phyloP scores from a whole-genome alignment of 2,113 vertebrate genomes.

The Setophaga kirtlandii region DNA sequence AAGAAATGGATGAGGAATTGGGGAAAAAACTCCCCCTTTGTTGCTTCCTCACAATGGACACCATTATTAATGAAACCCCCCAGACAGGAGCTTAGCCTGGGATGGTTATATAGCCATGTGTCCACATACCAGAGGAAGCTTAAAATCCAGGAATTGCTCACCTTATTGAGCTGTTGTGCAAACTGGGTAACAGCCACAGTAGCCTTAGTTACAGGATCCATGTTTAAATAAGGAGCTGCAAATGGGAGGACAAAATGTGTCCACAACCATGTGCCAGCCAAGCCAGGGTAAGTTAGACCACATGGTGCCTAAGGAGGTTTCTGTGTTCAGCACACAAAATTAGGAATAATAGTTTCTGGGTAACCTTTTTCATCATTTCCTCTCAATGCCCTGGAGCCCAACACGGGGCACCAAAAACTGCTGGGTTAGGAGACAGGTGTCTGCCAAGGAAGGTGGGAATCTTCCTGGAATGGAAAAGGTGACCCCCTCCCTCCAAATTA shows the following conservation, averaged over 20 bases:
- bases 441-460: background rate
- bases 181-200: background rate
- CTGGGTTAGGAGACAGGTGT: background rate
- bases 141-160: background rate
- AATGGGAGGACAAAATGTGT: background rate
- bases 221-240: background rate
- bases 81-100: background rate
- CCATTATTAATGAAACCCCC: background rate
- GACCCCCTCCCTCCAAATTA: background rate
- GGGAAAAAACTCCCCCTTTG: fast-evolving
- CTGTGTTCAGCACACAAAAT: background rate
- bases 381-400: fast-evolving
- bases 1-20: background rate
- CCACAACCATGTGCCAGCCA: too few relatives aligned
- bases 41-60: background rate
- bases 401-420: background rate
- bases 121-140: background rate
- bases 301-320: fast-evolving
- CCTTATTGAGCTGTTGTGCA: background rate
- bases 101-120: background rate
- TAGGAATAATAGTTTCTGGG: background rate
- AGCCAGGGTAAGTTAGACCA: background rate
- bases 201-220: background rate
- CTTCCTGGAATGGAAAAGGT: background rate
- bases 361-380: background rate